phyloP scores from a whole-genome alignment of 2,888 invertebrate genomes.

The Ichneumon xanthorius region DNA sequence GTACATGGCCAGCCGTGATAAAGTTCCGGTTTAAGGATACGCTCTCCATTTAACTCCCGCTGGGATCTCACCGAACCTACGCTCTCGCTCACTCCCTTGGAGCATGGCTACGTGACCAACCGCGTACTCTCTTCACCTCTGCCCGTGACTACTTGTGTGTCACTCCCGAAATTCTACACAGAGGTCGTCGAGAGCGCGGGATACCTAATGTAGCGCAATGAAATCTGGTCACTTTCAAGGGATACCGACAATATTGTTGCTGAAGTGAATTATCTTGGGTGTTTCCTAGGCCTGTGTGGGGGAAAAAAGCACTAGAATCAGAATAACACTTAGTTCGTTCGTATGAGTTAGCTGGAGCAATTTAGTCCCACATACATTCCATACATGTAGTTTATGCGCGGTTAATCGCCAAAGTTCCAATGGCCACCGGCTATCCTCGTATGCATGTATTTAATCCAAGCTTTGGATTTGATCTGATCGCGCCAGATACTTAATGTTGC shows the following conservation, averaged over 20 bases:
- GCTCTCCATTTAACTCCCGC: slow-evolving; percentile 69
- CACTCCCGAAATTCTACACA: background rate
- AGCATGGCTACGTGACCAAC: slow-evolving; percentile 59
- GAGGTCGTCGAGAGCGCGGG: background rate
- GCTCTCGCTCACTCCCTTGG: background rate
- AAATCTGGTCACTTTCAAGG: background rate
- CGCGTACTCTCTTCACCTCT: slow-evolving; percentile 15
- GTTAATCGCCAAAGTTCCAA: slow-evolving; percentile 59
- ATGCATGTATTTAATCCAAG: slow-evolving; percentile 39
- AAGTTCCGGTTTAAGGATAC: slow-evolving; percentile 80
- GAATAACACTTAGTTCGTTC: background rate
- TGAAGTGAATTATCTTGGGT: background rate
- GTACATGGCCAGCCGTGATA: slow-evolving; percentile 72
- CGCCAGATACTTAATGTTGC: background rate
- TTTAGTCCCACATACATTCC: too few relatives aligned
- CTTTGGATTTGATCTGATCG: slow-evolving; percentile 28
- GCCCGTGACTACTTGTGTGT: background rate
- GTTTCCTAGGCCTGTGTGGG: background rate
- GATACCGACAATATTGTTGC: background rate
- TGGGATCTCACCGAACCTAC: slow-evolving; percentile 37
- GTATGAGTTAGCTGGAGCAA: background rate
- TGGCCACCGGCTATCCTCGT: slow-evolving; percentile 37
- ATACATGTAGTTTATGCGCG: too few relatives aligned
- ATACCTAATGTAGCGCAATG: background rate
- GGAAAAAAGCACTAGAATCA: background rate